These are phyloP conservation scores for Sterrhoptilus dennistouni DNA, from an alignment of 2,113 vertebrate species.

Conservation along the genomic window DNA sequence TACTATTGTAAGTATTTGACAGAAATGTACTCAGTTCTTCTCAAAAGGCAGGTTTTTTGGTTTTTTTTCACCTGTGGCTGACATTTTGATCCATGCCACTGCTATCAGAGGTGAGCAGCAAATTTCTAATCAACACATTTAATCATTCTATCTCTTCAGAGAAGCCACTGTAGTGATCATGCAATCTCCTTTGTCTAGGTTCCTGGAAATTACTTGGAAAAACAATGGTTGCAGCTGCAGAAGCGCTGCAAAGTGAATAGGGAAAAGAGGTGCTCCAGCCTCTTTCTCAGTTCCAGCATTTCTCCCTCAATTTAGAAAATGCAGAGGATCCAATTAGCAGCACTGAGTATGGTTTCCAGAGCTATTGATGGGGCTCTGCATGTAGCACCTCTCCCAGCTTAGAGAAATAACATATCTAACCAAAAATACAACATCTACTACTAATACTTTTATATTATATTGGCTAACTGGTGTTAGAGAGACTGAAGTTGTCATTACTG, in stretches of 20 bases:
- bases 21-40: neutral
- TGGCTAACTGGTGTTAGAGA: neutral
- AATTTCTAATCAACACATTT: conserved; percentile 54
- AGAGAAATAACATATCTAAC: neutral
- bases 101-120: neutral
- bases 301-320: conserved; percentile 16
- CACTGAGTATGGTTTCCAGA: neutral
- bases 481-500: neutral
- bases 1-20: neutral
- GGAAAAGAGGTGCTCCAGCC: neutral
- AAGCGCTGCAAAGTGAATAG: neutral
- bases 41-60: neutral
- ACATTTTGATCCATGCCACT: neutral
- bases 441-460: neutral
- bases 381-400: neutral
- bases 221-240: conserved; percentile 29
- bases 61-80: neutral
- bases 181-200: conserved; percentile 22
- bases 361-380: neutral
- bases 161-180: neutral
- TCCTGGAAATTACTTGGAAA: conserved; percentile 50
- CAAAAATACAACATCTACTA: neutral
- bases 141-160: conserved; percentile 45
- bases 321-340: neutral
- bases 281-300: neutral